Evolutionary conservation across 1,140 invertebrate genomes (phyloP), one percentile per base, ranked within the genome.

Genomic region (Drosophila burlai): DNA sequence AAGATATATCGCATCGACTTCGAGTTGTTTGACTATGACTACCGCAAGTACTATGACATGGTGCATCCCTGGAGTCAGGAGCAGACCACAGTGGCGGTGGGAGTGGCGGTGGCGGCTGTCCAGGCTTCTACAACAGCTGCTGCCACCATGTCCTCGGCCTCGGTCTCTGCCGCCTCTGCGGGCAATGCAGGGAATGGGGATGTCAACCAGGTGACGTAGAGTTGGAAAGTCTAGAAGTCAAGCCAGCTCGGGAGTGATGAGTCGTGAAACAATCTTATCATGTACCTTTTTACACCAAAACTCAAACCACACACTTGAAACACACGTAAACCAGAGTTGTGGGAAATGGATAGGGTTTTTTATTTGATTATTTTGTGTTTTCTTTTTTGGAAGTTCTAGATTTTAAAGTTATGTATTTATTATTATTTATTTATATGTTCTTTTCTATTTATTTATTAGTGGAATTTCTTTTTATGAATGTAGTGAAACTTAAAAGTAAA

Each of bases 1-100:
- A 83, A 95, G 73, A 95, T 96, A 92, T 97, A 97, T 91, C 94
- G 94, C 79, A 93, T 95, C 47, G 96, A 97, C 93, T 97, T 97
- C 92, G 95, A 96, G 93, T 94, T 96, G 84, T 96, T 96, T 79
- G 94, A 94, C 68, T 96, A 96, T 85, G 93, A 94, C 79, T 91
- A 93, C 54, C 93, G 91, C 55, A 91, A 94, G 71, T 95, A 95
- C 93, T 94, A 93, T 80, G 85, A 87, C 62, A 94, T 95, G 91
- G 93, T 94, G 68, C 82, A 82, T 76, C 76, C 83, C 13, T 90
- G 85, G 85, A 75, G 64, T 10, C 46, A 64, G 43, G 82, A 91
- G 24, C 79, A 65, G 54, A 91, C 45, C 43, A 87, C 86, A 16
- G 18, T 9, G 34, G 64, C 68, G 0, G 31, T 13, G 2, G n/a